Percentiles rank a stretch among this genome's conserved stretches.
Conservation (phyloP, 2,797 vertebrate species). For the Sebastes itinus region DNA sequence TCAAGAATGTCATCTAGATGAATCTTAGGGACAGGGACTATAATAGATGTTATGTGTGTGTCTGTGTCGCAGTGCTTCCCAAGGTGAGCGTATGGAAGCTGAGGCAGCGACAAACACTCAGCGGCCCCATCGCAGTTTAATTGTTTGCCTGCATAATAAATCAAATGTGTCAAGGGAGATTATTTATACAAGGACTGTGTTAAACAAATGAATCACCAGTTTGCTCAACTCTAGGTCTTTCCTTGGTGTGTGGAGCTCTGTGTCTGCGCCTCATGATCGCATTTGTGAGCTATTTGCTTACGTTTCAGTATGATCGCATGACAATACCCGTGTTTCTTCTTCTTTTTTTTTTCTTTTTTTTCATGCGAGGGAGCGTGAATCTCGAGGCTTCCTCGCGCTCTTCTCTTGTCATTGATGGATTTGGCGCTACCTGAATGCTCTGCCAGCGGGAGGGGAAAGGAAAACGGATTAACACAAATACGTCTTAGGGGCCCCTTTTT, state of each 20-base stretch:
- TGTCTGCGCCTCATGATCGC: neutral
- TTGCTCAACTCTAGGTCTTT: slow-evolving; percentile 45
- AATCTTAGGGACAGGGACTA: slow-evolving; percentile 24
- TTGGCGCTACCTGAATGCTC: slow-evolving; percentile 22
- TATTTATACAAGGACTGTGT: slow-evolving; percentile 75
- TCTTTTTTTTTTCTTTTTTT: neutral
- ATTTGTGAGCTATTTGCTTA: slow-evolving; percentile 11
- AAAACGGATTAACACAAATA: slow-evolving; percentile 58
- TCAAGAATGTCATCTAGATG: slow-evolving; percentile 57
- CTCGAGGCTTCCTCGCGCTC: neutral
- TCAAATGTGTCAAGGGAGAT: slow-evolving; percentile 78
- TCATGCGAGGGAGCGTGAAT: slow-evolving; percentile 20
- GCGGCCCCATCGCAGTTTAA: slow-evolving; percentile 69
- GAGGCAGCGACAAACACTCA: slow-evolving; percentile 66
- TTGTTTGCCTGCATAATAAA: slow-evolving; percentile 83
- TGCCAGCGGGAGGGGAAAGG: slow-evolving; percentile 11
- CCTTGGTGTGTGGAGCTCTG: neutral
- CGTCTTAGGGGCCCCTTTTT: slow-evolving; percentile 27
- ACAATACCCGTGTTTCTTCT: neutral
- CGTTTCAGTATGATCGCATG: slow-evolving; percentile 16
- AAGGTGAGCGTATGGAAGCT: slow-evolving; percentile 55
- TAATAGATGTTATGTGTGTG: slow-evolving; percentile 24
- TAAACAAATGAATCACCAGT: slow-evolving; percentile 76
- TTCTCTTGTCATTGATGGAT: slow-evolving; percentile 54
- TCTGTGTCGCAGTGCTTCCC: slow-evolving; percentile 19